These are phyloP conservation scores for Illadopsis cleaveri DNA, from an alignment of 2,113 vertebrate genomes.

Conservation along the genomic window DNA sequence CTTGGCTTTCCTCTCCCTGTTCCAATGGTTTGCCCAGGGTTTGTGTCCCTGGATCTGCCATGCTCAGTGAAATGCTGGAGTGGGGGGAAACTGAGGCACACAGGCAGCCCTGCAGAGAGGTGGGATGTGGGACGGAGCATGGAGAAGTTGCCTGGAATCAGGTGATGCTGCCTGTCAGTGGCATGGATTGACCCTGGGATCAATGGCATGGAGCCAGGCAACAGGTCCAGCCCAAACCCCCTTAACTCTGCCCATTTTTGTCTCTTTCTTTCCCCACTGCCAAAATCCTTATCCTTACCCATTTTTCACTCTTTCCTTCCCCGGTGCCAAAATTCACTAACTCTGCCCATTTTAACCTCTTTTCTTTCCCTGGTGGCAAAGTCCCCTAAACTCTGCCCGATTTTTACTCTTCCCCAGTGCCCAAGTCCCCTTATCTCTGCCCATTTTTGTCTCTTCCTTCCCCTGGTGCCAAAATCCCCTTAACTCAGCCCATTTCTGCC, in stretches of 20 bases:
- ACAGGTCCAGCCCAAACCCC: neutral
- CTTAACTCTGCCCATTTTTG: neutral
- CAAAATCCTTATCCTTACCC: neutral
- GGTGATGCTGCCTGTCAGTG: neutral
- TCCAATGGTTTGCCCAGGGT: accelerated
- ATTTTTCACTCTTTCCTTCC: neutral
- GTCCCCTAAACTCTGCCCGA: neutral
- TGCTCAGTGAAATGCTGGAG: accelerated
- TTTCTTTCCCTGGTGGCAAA: neutral
- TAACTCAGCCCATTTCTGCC: neutral
- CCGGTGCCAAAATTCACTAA: neutral
- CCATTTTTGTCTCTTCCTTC: neutral
- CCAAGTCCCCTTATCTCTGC: neutral
- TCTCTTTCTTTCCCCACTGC: neutral
- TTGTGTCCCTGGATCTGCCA: accelerated
- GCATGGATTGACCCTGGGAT: neutral
- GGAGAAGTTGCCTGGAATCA: too few species aligned
- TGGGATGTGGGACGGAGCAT: neutral
- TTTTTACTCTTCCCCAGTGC: neutral
- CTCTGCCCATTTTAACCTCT: neutral
- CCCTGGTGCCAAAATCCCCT: neutral
- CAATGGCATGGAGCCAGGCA: accelerated
- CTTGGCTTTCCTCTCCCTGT: neutral
- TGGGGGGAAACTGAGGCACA: neutral
- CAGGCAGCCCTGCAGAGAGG: neutral